Evolutionary conservation across 2,888 invertebrate genomes (phyloP), one percentile per base, ranked within the genome.

Genomic region (Dynastes grantii): DNA sequence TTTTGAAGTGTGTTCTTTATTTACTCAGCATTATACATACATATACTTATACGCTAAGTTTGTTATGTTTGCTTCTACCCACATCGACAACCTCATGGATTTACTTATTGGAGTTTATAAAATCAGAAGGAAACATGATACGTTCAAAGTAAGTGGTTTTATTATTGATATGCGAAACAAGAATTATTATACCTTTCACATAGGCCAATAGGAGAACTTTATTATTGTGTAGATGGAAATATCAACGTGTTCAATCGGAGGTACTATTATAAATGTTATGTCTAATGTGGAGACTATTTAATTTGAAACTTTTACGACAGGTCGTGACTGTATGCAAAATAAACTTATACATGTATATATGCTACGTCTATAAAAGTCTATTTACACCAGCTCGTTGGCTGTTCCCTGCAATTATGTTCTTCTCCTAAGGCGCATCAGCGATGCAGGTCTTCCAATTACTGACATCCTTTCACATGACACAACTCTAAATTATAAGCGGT

Each of bases 41-140:
- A 65, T 40, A 63, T 63, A 65, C 40, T 40, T 40, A 40, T 68
- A 68, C 68, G 68, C 51, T 75, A 58, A 76, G 73, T 79, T 76
- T 76, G 61, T 61, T 77, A 49, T 71, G 51, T 76, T 79, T 78
- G 64, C 49, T 78, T 40, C 55, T 78, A 73, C 51, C 75, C 27
- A 61, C 78, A 75, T 61, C 22, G 45, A 49, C 73, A 61, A 45
- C 73, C 73, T 75, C 37, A 64, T 78, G 78, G 78, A 78, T 78
- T 71, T 78, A 78, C 70, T 73, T 78, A 78, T 64, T 63, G 73
- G 71, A 63, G 64, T 71, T 73, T 78, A 73, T 71, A 78, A 78
- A 64, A 16, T 64, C 11, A 78, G 51, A 55, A 78, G 73, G 37
- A 73, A 78, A 78, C 61, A 63, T 61, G 27, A 45, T 73, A 71